Evolutionary conservation across 2,888 invertebrate genomes (phyloP).

Genomic region (Darwinula stevensoni): DNA sequence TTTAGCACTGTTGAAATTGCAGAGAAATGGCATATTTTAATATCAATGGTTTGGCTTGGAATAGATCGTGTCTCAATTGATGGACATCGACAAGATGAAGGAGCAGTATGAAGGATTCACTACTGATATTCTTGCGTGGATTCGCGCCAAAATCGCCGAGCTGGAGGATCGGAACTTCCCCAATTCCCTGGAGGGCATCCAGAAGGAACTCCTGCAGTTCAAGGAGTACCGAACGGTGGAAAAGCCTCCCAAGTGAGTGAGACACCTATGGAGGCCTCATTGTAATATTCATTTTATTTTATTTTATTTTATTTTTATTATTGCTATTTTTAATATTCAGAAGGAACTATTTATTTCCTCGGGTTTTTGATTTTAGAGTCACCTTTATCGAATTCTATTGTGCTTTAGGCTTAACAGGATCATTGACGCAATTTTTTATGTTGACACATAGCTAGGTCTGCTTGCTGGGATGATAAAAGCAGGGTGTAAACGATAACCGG

Average conservation of each 20-base stretch:
- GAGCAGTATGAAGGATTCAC: conserved; percentile 58
- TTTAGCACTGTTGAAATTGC: too few species aligned
- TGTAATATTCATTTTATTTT: conserved; percentile 5
- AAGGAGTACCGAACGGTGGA: conserved; percentile 87
- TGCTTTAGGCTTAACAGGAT: too few species aligned
- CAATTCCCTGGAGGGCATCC: conserved; percentile 79
- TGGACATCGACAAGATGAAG: conserved; percentile 78
- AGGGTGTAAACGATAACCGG: too few species aligned
- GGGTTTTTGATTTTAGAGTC: not conserved
- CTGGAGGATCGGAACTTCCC: conserved; percentile 65
- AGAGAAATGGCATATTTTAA: too few species aligned
- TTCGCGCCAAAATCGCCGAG: conserved; percentile 46
- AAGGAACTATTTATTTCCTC: conserved; percentile 8
- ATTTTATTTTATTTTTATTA: conserved; percentile 4
- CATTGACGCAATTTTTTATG: too few species aligned
- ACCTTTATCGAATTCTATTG: not conserved
- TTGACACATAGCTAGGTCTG: too few species aligned
- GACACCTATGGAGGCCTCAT: not conserved
- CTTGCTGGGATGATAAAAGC: too few species aligned
- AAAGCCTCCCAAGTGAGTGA: conserved; percentile 72
- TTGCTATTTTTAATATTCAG: not conserved
- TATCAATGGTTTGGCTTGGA: conserved; percentile 8
- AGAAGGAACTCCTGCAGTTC: conserved; percentile 56
- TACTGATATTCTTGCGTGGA: conserved; percentile 71
- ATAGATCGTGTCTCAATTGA: conserved; percentile 86